Percentiles rank a stretch among this genome's conserved stretches.
phyloP scores from a whole-genome alignment of 2,113 vertebrate genomes.

The Rhineura floridana region DNA sequence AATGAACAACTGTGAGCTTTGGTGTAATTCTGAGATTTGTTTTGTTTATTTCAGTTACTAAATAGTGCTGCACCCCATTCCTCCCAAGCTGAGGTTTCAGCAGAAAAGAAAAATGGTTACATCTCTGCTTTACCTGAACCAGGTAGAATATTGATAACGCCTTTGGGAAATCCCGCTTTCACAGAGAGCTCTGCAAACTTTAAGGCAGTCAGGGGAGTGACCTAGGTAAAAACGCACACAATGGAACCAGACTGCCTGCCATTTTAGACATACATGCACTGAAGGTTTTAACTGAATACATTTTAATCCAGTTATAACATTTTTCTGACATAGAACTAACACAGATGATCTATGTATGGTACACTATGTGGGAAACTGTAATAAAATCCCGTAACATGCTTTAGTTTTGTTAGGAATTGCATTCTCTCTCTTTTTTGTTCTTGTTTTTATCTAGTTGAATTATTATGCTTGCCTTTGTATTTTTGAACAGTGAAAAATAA shows the following conservation, averaged over 20 bases:
- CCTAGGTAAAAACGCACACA: slow-evolving; percentile 65
- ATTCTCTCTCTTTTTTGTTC: background rate
- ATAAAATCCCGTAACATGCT: too few species aligned
- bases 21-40: background rate
- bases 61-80: background rate
- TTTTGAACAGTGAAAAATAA: too few species aligned
- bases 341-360: too few species aligned
- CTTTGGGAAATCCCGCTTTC: slow-evolving; percentile 83
- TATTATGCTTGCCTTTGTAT: too few species aligned
- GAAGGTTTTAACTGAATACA: background rate
- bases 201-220: slow-evolving; percentile 84
- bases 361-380: too few species aligned
- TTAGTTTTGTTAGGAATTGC: too few species aligned
- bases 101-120: background rate
- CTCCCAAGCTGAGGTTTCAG: background rate
- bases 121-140: slow-evolving; percentile 78
- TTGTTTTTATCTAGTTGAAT: background rate
- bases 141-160: slow-evolving; percentile 84
- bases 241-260: slow-evolving; percentile 3
- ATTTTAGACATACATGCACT: background rate
- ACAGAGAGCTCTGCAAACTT: slow-evolving; percentile 85
- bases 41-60: background rate
- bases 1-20: background rate
- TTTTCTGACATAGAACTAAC: too few species aligned
- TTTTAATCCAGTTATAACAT: slow-evolving; percentile 9